Conservation (phyloP, 2,888 invertebrate species). For the Flexamia atlantica region DNA sequence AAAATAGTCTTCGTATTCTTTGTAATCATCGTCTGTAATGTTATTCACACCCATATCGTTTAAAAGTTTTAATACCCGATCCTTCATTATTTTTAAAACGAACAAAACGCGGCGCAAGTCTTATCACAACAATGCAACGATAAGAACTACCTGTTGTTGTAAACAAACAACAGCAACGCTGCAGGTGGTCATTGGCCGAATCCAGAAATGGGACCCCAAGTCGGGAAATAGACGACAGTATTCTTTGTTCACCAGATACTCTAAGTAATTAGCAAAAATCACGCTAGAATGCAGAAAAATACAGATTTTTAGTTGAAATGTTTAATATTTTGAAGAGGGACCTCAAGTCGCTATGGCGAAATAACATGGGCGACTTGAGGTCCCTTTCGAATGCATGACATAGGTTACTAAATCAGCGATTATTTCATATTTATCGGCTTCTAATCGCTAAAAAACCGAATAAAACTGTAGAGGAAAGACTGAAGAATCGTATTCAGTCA, state of each 20-base stretch:
- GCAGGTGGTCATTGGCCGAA: not conserved
- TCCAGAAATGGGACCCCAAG: constrained; percentile 41
- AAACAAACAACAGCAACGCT: constrained; percentile 1
- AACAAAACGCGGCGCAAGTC: not conserved
- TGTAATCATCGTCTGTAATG: constrained; percentile 44
- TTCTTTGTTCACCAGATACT: not conserved
- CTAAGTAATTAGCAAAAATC: constrained; percentile 16
- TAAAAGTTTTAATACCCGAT: constrained; percentile 47
- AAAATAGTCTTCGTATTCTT: constrained; percentile 57
- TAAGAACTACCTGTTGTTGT: too few species aligned
- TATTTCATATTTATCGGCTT: not conserved
- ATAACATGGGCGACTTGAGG: not conserved
- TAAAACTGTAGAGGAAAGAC: too few species aligned
- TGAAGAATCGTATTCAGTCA: too few species aligned
- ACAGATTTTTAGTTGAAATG: constrained; percentile 23
- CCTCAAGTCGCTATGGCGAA: constrained; percentile 28
- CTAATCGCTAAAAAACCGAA: not conserved
- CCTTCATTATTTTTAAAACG: constrained; percentile 9
- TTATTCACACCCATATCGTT: constrained; percentile 44
- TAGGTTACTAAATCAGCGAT: not conserved
- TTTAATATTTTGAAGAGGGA: constrained; percentile 47
- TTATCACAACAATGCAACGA: not conserved
- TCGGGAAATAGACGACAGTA: not conserved
- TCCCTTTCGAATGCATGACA: constrained; percentile 54
- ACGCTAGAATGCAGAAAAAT: constrained; percentile 49